A percentile compares a stretch with the other conserved stretches of the same genome.
These are phyloP conservation scores for Clistopyga incitator DNA, from an alignment of 2,888 invertebrate genomes.

Conservation along the genomic window DNA sequence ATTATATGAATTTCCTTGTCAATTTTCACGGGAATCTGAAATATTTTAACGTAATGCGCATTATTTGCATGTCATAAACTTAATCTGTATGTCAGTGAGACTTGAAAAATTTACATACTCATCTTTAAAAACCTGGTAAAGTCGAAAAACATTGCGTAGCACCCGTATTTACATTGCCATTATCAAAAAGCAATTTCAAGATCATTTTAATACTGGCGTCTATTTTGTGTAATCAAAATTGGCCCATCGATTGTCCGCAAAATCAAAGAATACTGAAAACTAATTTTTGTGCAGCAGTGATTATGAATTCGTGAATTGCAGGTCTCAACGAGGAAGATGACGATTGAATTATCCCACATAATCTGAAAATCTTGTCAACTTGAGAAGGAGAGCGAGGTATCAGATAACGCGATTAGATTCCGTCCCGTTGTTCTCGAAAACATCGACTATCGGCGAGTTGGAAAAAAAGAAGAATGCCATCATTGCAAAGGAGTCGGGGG, in stretches of 20 bases:
- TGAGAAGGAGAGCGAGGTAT: constrained; percentile 8
- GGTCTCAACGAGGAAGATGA: background rate
- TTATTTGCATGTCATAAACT: no score
- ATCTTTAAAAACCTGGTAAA: no score
- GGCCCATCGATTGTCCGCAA: background rate
- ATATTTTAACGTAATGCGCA: no score
- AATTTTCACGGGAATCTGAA: no score
- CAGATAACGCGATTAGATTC: constrained; percentile 48
- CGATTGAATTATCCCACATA: background rate
- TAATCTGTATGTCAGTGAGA: no score
- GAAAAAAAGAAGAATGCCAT: constrained; percentile 3
- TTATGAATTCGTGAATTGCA: background rate
- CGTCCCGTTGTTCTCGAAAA: background rate
- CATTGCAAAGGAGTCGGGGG: background rate
- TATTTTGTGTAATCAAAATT: background rate
- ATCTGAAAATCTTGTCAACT: background rate
- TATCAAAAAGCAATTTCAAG: background rate
- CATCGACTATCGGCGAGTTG: constrained; percentile 20
- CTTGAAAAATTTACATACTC: no score
- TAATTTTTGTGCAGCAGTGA: background rate
- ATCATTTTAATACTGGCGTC: background rate
- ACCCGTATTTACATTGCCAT: background rate
- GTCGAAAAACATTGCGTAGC: no score
- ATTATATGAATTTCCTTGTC: no score
- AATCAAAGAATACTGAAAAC: background rate